These are phyloP conservation scores for Urocynchramus pylzowi DNA, from an alignment of 2,113 vertebrate genomes.

Conservation along the genomic window DNA sequence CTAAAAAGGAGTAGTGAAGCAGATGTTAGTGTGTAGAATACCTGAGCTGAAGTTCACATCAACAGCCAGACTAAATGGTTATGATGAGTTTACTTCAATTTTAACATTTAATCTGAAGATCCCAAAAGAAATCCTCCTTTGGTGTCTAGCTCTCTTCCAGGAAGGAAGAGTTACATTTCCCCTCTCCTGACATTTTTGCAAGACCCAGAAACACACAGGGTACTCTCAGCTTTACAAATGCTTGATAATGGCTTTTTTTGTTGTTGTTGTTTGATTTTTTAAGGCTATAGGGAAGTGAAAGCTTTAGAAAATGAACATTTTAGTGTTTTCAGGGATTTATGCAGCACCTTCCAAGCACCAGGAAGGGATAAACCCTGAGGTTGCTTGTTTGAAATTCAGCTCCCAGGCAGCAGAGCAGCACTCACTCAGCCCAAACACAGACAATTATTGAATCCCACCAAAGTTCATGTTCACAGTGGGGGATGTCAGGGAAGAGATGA, in stretches of 20 bases:
- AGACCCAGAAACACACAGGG: rapidly evolving
- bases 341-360: neutral
- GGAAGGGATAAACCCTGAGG: neutral
- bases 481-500: neutral
- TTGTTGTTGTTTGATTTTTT: no score
- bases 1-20: neutral
- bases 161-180: neutral
- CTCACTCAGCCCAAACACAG: neutral
- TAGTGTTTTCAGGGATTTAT: neutral
- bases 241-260: no score
- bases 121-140: neutral
- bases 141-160: neutral
- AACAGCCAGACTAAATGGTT: neutral
- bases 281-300: neutral
- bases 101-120: neutral
- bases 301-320: neutral
- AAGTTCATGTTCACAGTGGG: neutral
- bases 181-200: neutral
- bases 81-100: neutral
- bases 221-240: neutral
- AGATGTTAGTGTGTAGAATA: neutral
- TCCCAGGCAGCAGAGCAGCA: neutral
- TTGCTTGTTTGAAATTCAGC: neutral
- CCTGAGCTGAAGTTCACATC: neutral
- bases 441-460: neutral